A percentile compares a stretch with the other conserved stretches of the same genome.
Conservation (phyloP, 2,888 invertebrate genomes). For the Catocala sponsa region DNA sequence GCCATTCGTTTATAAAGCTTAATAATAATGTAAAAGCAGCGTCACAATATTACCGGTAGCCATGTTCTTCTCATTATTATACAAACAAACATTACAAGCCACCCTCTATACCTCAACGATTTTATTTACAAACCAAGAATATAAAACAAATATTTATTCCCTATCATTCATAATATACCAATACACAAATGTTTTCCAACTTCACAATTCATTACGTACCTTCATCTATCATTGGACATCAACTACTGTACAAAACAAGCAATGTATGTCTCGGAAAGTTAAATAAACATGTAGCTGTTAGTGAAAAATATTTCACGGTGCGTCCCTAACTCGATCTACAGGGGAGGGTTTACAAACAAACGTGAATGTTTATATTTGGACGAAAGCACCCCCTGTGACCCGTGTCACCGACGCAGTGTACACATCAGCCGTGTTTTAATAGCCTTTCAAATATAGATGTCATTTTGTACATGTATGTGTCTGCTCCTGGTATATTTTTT, state of each 20-base stretch:
- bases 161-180: background rate
- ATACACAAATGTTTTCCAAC: background rate
- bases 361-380: constrained; percentile 45
- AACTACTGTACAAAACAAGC: constrained; percentile 13
- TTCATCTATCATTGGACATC: background rate
- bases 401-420: constrained; percentile 24
- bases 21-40: no score
- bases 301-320: background rate
- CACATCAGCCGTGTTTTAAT: constrained; percentile 23
- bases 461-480: constrained; percentile 15
- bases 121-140: background rate
- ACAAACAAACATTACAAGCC: background rate
- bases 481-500: background rate
- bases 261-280: constrained; percentile 16
- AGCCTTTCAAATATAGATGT: constrained; percentile 26
- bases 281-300: constrained; percentile 19
- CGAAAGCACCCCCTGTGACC: constrained; percentile 27
- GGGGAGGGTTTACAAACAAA: constrained; percentile 33
- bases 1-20: no score
- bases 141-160: constrained; percentile 3
- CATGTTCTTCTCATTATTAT: background rate
- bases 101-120: background rate
- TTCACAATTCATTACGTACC: constrained; percentile 1
- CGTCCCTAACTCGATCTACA: constrained; percentile 5
- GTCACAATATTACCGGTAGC: no score